Percentiles rank a stretch among this genome's conserved stretches.
phyloP scores from a whole-genome alignment of 1,140 invertebrate genomes.

The Cheumatopsyche charites region DNA sequence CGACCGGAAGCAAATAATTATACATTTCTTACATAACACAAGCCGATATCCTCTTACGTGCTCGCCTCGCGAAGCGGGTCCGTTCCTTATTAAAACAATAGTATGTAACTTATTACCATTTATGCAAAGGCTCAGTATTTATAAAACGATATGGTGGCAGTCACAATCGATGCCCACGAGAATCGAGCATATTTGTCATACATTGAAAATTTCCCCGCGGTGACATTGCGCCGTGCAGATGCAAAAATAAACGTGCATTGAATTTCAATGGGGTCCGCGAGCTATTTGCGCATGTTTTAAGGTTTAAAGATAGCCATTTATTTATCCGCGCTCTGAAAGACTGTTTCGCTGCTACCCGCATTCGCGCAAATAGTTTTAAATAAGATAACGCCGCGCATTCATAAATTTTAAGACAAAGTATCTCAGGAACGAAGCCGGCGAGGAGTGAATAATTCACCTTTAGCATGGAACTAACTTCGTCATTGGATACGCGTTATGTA shows the following conservation, averaged over 20 bases:
- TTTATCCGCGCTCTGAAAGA: constrained; percentile 24
- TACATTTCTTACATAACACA: no score
- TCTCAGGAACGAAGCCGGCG: constrained; percentile 21
- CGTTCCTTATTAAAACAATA: no score
- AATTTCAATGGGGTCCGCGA: constrained; percentile 17
- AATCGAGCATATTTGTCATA: background rate
- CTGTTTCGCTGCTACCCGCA: constrained; percentile 23
- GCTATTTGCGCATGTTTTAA: constrained; percentile 19
- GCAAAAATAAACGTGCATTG: constrained; percentile 8
- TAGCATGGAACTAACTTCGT: constrained; percentile 3
- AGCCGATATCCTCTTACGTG: no score
- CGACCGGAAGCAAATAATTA: no score
- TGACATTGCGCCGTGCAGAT: background rate
- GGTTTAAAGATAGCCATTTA: constrained; percentile 18
- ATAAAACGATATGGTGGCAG: background rate
- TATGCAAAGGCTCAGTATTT: no score
- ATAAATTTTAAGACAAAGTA: constrained; percentile 33
- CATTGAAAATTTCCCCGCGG: background rate
- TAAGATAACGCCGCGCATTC: constrained; percentile 33
- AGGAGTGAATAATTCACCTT: constrained; percentile 19
- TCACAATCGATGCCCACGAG: background rate
- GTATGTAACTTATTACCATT: no score
- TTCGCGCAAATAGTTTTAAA: constrained; percentile 32
- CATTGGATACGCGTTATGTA: no score
- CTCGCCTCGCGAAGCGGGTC: no score